Evolutionary conservation across 2,113 vertebrate genomes (phyloP), one percentile per base, ranked within the genome.

Genomic region (Hippolais icterina): DNA sequence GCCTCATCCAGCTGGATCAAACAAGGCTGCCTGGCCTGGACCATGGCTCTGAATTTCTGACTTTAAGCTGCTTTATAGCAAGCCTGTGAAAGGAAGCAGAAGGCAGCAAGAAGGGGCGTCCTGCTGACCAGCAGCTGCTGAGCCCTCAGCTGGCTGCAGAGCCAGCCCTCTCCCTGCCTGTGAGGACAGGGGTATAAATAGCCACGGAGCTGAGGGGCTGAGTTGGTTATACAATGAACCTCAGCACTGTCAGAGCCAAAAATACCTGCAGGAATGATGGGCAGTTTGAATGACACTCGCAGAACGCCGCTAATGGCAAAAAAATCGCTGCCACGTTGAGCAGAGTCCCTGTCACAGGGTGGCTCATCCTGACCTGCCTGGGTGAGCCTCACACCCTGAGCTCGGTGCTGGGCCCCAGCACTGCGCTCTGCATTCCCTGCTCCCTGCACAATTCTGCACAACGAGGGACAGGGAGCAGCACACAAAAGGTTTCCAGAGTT

Each of bases 281-380:
- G 85, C 83, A 81, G 24, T 5, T 54, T 4, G 83, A 95, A 24
- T 94, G 93, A 86, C 90, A 60, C 8, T 56, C 35, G 6, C 90
- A 81, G 71, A 78, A 74, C 13, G 44, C 88, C 12, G 23, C 83
- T 96, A 83, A 92, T 81, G 88, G 93, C 79, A 37, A 82, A 57
- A 76, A 80, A 69, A 88, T 49, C 41, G 68, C 82, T 86, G 87
- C 76, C 49, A 9, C 5, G 3, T 20, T 4, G 50, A 39, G 54
- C 25, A 63, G 47, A 83, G 74, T 37, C 61, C 49, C 52, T 76
- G 77, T 44, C 31, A 8, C 22, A 1, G 88, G 8, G 35, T 11
- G 80, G 39, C 46, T 63, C 69, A 18, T 23, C 72, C 86, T 3
- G 3, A 16, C 75, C 83, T 46, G 77, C 69, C 53, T 6, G 31